These are phyloP conservation scores for Parus major DNA, from an alignment of 2,113 vertebrate species.

Conservation along the genomic window DNA sequence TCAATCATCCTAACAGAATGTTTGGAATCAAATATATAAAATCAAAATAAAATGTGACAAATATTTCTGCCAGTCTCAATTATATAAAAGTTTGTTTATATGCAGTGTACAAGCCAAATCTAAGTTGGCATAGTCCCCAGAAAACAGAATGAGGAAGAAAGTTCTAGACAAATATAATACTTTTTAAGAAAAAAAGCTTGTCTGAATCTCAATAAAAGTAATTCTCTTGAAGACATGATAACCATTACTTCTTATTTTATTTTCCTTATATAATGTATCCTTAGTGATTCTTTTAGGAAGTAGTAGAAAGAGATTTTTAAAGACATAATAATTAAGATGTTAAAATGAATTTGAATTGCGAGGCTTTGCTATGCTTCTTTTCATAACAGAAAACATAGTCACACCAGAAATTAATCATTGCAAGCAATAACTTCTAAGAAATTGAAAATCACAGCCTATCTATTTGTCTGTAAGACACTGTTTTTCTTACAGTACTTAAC, in stretches of 20 bases:
- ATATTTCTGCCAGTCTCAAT: not conserved
- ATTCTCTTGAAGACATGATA: not conserved
- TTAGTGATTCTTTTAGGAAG: not conserved
- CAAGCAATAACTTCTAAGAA: not conserved
- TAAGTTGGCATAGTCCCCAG: not conserved
- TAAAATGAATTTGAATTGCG: not conserved
- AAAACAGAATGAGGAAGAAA: not conserved
- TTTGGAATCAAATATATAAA: slow-evolving; percentile 7
- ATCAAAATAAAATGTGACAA: slow-evolving; percentile 11
- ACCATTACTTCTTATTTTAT: not conserved
- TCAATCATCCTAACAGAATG: not conserved
- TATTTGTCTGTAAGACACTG: not conserved
- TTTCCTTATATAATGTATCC: not conserved
- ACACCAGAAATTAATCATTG: not conserved
- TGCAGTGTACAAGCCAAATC: not conserved
- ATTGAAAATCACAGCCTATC: not conserved
- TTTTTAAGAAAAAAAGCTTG: not conserved
- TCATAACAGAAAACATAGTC: not conserved
- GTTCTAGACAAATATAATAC: not conserved
- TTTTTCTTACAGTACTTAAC: not conserved
- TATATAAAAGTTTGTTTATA: not conserved
- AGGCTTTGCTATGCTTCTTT: not conserved
- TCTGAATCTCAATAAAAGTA: not conserved
- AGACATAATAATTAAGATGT: not conserved
- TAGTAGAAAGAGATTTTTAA: not conserved